Evolutionary conservation across 2,888 invertebrate genomes (phyloP), one percentile per base, ranked within the genome.

Genomic region (Ectemnius lituratus): DNA sequence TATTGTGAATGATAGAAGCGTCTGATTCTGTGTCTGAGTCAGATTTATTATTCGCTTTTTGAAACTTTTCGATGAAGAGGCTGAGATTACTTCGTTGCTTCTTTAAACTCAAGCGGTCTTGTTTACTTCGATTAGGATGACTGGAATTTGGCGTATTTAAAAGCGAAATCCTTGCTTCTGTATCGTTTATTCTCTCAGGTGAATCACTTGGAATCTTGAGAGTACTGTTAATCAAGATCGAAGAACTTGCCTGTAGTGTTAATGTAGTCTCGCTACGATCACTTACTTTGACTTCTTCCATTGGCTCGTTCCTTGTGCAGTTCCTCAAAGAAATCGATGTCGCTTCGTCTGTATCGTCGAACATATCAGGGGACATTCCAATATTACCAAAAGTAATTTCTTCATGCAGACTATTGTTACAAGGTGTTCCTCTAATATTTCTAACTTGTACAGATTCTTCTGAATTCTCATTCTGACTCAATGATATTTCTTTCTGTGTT

Each of bases 51-150:
- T 88, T 89, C 68, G 80, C 74, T 61, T 28, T 83, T 20, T 81
- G 79, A 14, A 86, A 67, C 68, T 83, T 83, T 37, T 87, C 87
- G 59, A 90, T 86, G 59, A 88, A 88, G 52, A 84, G 49, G 70
- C 84, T 87, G 16, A 90, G 67, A 67, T 88, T 72, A 61, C 85
- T 83, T 70, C 83, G 87, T 28, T 58, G 59, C 47, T 73, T 86
- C 11, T 6, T 23, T 57, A 67, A 16, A 3, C 63, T 16, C 5
- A 16, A 86, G 59, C 49, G 0, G 6, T 16, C 13, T 20, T 45
- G 6, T 37, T 85, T 70, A 23, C 69, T 75, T 62, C 62, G 79
- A 37, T 73, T 63, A 4, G 23, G 20, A 18, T 65, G 62, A 47
- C 52, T 70, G 2, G 60, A 75, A 67, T 64, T 71, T 27, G 76